Evolutionary conservation across 2,113 vertebrate genomes (phyloP).

Genomic region (Protobothrops flavoviridis): DNA sequence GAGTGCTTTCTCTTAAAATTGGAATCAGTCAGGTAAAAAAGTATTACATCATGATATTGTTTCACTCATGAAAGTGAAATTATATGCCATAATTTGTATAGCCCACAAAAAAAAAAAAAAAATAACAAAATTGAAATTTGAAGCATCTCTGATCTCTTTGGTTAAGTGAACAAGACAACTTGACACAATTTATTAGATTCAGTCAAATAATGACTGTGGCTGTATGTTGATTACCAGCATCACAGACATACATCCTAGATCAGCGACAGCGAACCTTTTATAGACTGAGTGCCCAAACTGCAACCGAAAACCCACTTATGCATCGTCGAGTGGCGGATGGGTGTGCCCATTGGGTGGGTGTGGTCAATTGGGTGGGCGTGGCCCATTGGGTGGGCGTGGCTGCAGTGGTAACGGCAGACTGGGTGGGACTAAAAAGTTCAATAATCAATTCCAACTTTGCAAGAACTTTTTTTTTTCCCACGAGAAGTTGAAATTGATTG

Average conservation of each 20-base stretch:
- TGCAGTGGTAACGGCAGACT: too few species aligned
- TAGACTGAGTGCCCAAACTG: too few species aligned
- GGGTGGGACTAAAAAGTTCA: too few species aligned
- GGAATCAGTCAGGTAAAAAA: conserved; percentile 9
- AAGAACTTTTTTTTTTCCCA: too few species aligned
- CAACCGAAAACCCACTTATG: too few species aligned
- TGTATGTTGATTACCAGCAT: background rate
- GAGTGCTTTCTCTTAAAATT: background rate
- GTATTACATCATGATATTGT: accelerated
- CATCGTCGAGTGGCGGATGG: too few species aligned
- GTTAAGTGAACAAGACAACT: background rate
- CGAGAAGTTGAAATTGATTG: too few species aligned
- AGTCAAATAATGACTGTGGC: background rate
- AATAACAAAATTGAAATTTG: background rate
- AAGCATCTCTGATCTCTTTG: background rate
- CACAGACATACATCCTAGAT: background rate
- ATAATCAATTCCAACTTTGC: too few species aligned
- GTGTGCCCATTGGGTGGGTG: too few species aligned
- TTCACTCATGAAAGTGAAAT: background rate
- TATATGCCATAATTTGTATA: background rate
- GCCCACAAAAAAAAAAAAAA: background rate
- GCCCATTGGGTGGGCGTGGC: too few species aligned
- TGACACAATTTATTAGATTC: background rate
- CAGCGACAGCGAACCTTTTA: too few species aligned
- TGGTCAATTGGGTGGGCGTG: too few species aligned